Base-by-base conservation (phyloP, 64 coral and sea anemone species). In the Pocillopora damicornis region DNA sequence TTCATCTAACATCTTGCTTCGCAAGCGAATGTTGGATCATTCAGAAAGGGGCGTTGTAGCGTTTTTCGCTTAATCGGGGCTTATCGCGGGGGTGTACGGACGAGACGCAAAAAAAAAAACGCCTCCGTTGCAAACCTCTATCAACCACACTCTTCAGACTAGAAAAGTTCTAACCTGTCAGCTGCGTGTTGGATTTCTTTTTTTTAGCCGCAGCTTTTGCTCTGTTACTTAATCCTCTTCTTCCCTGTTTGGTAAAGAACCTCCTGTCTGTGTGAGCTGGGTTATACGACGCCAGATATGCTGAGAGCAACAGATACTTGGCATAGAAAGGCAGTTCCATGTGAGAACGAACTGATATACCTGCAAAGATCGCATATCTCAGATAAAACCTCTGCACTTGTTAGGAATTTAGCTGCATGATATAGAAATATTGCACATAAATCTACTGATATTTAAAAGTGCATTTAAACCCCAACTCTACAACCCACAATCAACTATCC, bases 261-360 rank as follows among this genome's bases (percentile, higher is more conserved):
- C 93, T 69, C 56, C 77, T 92, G 74, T 98, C 96, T 66, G 96
- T 95, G 67, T 76, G 81, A 15, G 96, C 90, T 23, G 96, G 96
- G 73, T 98, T 98, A 64, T 98, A 94, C 1, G 96, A 98, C 13
- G 96, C 96, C 35, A 98, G 87, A 68, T 98, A 98, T 12, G 93
- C 87, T 22, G 96, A 93, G 35, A 98, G 79, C 23, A 98, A 67
- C 37, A 98, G 77, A 60, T 98, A 98, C 79, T 98, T 98, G 68
- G 96, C 89, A 59, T 98, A 98, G 83, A 92, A 98, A 60, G 96
- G 96, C n/a, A 98, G 88, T 37, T 98, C 96, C n/a, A 98, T 88
- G 36, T 92, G 88, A 15, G 96, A 90, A 62, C 90, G 87, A 68
- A 86, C 64, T 6, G 83, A 76, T 13, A 89, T 72, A 76, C 89